Percentiles rank a stretch among this genome's conserved stretches.
These are phyloP conservation scores for Macquaria australasica DNA, from an alignment of 2,113 vertebrate genomes.

Conservation along the genomic window DNA sequence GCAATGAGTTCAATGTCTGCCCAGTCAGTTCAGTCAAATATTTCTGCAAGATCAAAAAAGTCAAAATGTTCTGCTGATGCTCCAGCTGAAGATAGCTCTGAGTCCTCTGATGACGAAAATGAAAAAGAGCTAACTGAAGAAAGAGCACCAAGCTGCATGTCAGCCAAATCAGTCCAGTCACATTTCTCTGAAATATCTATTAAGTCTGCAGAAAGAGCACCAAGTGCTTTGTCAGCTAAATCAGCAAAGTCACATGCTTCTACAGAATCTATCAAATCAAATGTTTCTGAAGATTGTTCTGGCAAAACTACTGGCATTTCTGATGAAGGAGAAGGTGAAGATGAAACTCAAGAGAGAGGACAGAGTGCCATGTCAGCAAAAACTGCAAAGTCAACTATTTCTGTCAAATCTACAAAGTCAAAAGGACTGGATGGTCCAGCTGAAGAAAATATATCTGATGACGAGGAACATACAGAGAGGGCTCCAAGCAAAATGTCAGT, in stretches of 20 bases:
- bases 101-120: background rate
- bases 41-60: slow-evolving; percentile 34
- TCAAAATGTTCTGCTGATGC: slow-evolving; percentile 18
- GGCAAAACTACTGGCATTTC: background rate
- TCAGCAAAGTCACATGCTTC: slow-evolving; percentile 47
- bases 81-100: background rate
- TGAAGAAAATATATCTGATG: slow-evolving; percentile 17
- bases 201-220: slow-evolving; percentile 42
- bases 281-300: slow-evolving; percentile 28
- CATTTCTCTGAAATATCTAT: slow-evolving; percentile 65
- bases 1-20: no score
- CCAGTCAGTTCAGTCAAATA: slow-evolving; percentile 18
- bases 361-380: slow-evolving; percentile 51
- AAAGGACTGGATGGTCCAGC: background rate
- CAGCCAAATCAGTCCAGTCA: slow-evolving; percentile 55
- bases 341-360: slow-evolving; percentile 26
- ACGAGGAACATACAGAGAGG: slow-evolving; percentile 23
- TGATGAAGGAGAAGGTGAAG: background rate
- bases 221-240: slow-evolving; percentile 40
- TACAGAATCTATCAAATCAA: slow-evolving; percentile 47
- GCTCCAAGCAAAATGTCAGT: slow-evolving; percentile 50
- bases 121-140: no score
- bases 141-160: slow-evolving; percentile 50
- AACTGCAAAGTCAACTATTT: slow-evolving; percentile 38
- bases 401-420: slow-evolving; percentile 59